phyloP scores from a whole-genome alignment of 2,113 vertebrate genomes.

The Pyxicephalus adspersus region DNA sequence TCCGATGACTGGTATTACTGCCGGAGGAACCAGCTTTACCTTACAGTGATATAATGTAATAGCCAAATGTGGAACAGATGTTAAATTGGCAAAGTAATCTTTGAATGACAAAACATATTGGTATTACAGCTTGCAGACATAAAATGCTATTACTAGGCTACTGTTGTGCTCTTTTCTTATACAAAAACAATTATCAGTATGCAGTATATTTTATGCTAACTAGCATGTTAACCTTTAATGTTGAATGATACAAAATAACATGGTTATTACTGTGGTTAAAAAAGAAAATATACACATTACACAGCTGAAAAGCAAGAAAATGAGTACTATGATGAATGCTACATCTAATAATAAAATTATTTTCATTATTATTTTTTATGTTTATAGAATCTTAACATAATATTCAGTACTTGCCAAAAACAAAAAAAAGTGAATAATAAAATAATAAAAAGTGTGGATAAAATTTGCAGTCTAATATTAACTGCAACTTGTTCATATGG shows the following conservation, averaged over 20 bases:
- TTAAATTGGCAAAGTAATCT: slow-evolving; percentile 36
- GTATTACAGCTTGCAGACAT: slow-evolving; percentile 40
- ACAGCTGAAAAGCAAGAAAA: too few species aligned
- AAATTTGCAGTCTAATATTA: too few species aligned
- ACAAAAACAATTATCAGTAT: slow-evolving; percentile 42
- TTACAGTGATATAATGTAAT: slow-evolving; percentile 51
- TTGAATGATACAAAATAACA: neutral
- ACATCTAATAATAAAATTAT: too few species aligned
- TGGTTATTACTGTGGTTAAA: neutral
- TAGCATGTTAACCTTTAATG: slow-evolving; percentile 36
- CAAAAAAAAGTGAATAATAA: too few species aligned
- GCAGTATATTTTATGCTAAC: slow-evolving; percentile 40
- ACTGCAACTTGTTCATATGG: too few species aligned
- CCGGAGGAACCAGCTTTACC: slow-evolving; percentile 25
- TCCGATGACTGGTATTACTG: slow-evolving; percentile 10
- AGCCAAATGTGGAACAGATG: slow-evolving; percentile 36
- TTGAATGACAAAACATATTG: slow-evolving; percentile 48
- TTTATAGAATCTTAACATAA: too few species aligned
- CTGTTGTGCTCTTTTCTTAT: slow-evolving; percentile 4
- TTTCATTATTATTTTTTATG: too few species aligned
- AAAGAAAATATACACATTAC: neutral
- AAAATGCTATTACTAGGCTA: slow-evolving; percentile 29
- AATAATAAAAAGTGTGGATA: too few species aligned
- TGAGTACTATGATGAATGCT: too few species aligned
- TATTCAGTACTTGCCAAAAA: too few species aligned